A percentile compares a stretch with the other conserved stretches of the same genome.
These are phyloP conservation scores for Drosophila mojavensis DNA, from an alignment of 1,140 invertebrate species.

Conservation along the genomic window DNA sequence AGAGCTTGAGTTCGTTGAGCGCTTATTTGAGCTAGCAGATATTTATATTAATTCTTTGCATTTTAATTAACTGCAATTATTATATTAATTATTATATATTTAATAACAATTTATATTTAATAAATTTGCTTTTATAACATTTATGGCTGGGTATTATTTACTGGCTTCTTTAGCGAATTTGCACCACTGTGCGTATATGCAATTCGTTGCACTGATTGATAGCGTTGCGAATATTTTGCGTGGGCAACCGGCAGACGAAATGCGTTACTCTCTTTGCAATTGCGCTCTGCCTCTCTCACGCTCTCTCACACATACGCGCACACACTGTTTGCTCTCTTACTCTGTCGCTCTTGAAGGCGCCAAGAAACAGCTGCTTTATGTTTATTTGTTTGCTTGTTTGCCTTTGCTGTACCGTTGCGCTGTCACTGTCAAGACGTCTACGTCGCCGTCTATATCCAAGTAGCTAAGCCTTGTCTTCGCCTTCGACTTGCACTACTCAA, in stretches of 20 bases:
- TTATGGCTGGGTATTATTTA: neutral
- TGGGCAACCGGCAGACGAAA: slow-evolving; percentile 56
- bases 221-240: slow-evolving; percentile 28
- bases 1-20: neutral
- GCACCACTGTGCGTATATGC: slow-evolving; percentile 36
- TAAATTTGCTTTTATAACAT: neutral
- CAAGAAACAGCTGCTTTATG: slow-evolving; percentile 75
- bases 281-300: slow-evolving; percentile 3
- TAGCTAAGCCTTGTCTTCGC: slow-evolving; percentile 39
- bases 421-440: slow-evolving; percentile 27
- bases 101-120: neutral
- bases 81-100: too few species aligned
- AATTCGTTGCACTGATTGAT: slow-evolving; percentile 45
- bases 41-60: too few species aligned
- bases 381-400: slow-evolving; percentile 80
- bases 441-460: slow-evolving; percentile 17
- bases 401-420: slow-evolving; percentile 23
- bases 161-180: neutral
- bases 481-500: slow-evolving; percentile 46
- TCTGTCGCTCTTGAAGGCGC: slow-evolving; percentile 34
- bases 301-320: neutral
- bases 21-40: neutral
- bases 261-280: slow-evolving; percentile 26
- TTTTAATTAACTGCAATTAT: too few species aligned
- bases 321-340: neutral